Evolutionary conservation across 2,113 vertebrate species (phyloP).

Genomic region (Dipodomys merriami): DNA sequence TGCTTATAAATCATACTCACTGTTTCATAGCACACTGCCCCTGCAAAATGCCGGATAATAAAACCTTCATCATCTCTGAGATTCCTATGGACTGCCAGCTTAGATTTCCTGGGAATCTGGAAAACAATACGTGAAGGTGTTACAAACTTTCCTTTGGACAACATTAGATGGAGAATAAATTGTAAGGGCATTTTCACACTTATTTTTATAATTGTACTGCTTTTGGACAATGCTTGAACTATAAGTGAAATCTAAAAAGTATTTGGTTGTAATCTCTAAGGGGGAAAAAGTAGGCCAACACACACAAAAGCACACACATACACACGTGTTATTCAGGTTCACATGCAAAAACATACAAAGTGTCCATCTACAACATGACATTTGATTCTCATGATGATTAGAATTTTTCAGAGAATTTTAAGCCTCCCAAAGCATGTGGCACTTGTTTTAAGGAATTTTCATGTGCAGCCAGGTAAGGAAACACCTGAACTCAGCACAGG

Average conservation of each 20-base stretch:
- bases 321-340: background rate
- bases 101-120: slow-evolving; percentile 98
- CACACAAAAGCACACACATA: background rate
- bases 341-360: background rate
- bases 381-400: background rate
- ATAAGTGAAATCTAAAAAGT: slow-evolving; percentile 36
- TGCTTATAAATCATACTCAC: slow-evolving; percentile 82
- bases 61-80: slow-evolving; percentile 98
- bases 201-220: background rate
- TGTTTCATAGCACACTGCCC: slow-evolving; percentile 99
- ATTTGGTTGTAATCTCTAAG: slow-evolving; percentile 15
- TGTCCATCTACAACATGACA: background rate
- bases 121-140: slow-evolving; percentile 57
- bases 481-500: background rate
- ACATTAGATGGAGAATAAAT: background rate
- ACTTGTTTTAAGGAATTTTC: background rate
- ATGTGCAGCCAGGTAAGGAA: background rate
- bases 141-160: slow-evolving; percentile 54
- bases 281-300: background rate
- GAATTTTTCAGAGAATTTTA: background rate
- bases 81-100: slow-evolving; percentile 96
- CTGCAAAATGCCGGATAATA: slow-evolving; percentile 97
- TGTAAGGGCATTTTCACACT: background rate
- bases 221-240: slow-evolving; percentile 16
- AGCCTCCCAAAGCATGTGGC: background rate